Evolutionary conservation across 92 coral and sea anemone genomes (phyloP).

Genomic region (Phenganax stokvisi): DNA sequence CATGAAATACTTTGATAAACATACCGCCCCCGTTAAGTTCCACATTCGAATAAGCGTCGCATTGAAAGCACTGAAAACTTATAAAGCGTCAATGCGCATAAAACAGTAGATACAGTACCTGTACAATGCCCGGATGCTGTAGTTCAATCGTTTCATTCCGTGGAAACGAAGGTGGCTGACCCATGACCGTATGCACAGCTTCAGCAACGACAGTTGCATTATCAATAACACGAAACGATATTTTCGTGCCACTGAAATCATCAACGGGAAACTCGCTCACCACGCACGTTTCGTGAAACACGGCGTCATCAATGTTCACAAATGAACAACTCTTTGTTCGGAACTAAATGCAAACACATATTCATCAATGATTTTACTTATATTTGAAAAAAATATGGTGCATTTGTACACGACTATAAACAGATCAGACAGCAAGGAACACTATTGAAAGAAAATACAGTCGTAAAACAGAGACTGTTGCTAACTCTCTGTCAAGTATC

Average conservation of each 20-base stretch:
- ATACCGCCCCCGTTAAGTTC: too few relatives aligned
- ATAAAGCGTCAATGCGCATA: not conserved
- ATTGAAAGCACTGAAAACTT: not conserved
- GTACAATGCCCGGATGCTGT: constrained; percentile 37
- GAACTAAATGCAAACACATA: not conserved
- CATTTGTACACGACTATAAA: too few relatives aligned
- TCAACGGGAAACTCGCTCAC: constrained; percentile 69
- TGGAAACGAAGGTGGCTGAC: constrained; percentile 34
- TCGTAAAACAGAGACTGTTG: too few relatives aligned
- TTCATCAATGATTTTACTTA: too few relatives aligned
- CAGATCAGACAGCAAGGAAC: too few relatives aligned
- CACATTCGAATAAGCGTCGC: too few relatives aligned
- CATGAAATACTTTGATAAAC: too few relatives aligned
- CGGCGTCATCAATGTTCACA: constrained; percentile 50
- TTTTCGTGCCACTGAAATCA: constrained; percentile 27
- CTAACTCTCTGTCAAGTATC: too few relatives aligned
- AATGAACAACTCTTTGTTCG: constrained; percentile 43
- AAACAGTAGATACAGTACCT: not conserved
- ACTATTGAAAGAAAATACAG: too few relatives aligned
- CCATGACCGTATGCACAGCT: constrained; percentile 21
- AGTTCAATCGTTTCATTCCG: constrained; percentile 33
- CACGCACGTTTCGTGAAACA: constrained; percentile 87
- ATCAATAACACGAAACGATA: constrained; percentile 35
- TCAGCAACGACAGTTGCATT: constrained; percentile 27
- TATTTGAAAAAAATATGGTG: too few relatives aligned